A percentile compares a stretch with the other conserved stretches of the same genome.
Conservation (phyloP, 2,797 vertebrate species). For the Uromys caudimaculatus region DNA sequence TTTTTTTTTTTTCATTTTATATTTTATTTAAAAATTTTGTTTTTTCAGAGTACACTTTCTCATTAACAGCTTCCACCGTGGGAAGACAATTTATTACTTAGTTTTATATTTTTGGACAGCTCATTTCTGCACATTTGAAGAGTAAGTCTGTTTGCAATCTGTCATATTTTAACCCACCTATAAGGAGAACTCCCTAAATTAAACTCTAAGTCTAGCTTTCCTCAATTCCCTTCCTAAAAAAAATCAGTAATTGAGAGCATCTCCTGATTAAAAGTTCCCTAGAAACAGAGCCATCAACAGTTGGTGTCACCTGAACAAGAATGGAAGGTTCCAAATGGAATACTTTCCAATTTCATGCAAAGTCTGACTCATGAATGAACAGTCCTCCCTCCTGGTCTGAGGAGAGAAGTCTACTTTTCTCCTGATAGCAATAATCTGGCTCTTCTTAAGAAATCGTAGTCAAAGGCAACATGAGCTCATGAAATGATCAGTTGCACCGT, state of each 20-base stretch:
- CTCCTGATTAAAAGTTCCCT: slow-evolving; percentile 24
- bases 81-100: slow-evolving; percentile 61
- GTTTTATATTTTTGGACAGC: slow-evolving; percentile 44
- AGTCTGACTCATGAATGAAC: slow-evolving; percentile 82
- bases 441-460: slow-evolving; percentile 54
- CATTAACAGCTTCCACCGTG: slow-evolving; percentile 49
- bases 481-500: background rate
- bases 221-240: background rate
- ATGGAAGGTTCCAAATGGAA: slow-evolving; percentile 45
- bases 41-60: slow-evolving; percentile 64
- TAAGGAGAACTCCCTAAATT: background rate
- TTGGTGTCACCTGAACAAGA: background rate
- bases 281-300: slow-evolving; percentile 26
- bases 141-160: slow-evolving; percentile 39
- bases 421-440: slow-evolving; percentile 49
- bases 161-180: background rate
- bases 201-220: slow-evolving; percentile 28
- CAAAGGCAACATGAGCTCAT: slow-evolving; percentile 60
- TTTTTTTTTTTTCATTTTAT: slow-evolving; percentile 58
- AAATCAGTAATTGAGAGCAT: slow-evolving; percentile 20
- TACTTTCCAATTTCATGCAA: slow-evolving; percentile 63
- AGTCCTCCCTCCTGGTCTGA: slow-evolving; percentile 66
- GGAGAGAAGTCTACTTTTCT: slow-evolving; percentile 2
- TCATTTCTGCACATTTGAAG: slow-evolving; percentile 40
- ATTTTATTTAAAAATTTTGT: slow-evolving; percentile 70